Evolutionary conservation across 2,888 invertebrate species (phyloP).

Genomic region (Pseudococcus viburni): DNA sequence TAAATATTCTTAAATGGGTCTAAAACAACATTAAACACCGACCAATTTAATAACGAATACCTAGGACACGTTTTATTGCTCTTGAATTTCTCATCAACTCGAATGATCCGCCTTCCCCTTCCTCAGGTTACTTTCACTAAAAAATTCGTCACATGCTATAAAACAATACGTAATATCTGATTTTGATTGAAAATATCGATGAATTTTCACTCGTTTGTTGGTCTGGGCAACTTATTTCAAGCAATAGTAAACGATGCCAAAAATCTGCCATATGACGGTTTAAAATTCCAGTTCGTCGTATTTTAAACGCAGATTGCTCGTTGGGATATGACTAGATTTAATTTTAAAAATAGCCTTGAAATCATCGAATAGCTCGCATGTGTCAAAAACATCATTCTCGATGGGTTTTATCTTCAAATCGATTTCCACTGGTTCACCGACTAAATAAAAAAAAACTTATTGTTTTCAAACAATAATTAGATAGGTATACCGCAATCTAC

Average conservation of each 20-base stretch:
- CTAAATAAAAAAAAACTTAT: neutral
- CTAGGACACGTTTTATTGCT: neutral
- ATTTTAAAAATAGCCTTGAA: conserved; percentile 35
- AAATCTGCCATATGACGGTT: neutral
- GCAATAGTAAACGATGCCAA: neutral
- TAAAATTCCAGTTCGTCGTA: neutral
- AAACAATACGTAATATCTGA: neutral
- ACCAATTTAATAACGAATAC: neutral
- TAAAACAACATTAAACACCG: too few species aligned
- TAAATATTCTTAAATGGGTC: neutral
- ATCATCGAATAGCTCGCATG: neutral
- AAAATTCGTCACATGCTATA: neutral
- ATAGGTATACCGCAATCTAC: neutral
- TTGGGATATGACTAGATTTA: neutral
- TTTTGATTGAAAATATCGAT: neutral
- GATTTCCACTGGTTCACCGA: neutral
- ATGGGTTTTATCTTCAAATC: neutral
- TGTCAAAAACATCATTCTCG: neutral
- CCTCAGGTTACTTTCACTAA: neutral
- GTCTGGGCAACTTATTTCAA: neutral
- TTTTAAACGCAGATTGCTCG: neutral
- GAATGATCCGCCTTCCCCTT: neutral
- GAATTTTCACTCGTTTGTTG: neutral
- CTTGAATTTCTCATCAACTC: neutral
- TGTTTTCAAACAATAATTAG: conserved; percentile 4